These are phyloP conservation scores for Festucalex cinctus DNA, from an alignment of 2,113 vertebrate species.

Conservation along the genomic window DNA sequence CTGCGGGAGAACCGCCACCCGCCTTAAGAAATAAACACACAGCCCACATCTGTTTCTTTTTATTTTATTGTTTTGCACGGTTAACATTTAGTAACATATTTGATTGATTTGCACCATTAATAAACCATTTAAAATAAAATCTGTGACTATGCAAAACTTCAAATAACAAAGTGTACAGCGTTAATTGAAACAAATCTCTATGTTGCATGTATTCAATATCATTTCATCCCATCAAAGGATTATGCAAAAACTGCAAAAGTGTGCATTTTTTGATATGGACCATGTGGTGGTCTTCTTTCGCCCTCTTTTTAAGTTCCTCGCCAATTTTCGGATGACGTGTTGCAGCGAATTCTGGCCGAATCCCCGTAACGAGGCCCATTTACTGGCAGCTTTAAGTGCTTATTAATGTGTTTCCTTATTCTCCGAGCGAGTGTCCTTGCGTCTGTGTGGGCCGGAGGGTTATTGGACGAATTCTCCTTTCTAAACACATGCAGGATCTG, in stretches of 20 bases:
- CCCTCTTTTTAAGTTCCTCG: conserved; percentile 6
- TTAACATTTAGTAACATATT: background rate
- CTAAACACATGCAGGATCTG: conserved; percentile 70
- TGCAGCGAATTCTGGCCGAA: conserved; percentile 7
- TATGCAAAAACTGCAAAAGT: background rate
- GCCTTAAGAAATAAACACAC: background rate
- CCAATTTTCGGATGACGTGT: conserved; percentile 16
- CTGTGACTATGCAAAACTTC: background rate
- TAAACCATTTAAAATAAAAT: background rate
- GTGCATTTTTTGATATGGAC: background rate
- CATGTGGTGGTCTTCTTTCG: background rate
- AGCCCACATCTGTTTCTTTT: background rate
- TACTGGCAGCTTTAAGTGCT: conserved; percentile 30
- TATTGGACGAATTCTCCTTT: conserved; percentile 60
- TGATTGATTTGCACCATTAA: background rate
- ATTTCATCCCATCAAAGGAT: background rate
- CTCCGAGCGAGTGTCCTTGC: conserved; percentile 40
- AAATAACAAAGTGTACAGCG: background rate
- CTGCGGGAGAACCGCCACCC: background rate
- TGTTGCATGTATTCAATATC: background rate
- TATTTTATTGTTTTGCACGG: background rate
- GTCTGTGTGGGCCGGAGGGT: conserved; percentile 63
- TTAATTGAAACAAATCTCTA: background rate
- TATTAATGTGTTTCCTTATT: conserved; percentile 25
- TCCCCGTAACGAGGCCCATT: conserved; percentile 7